Conservation (phyloP, 1,140 invertebrate species). For the Lasioglossum baleicum region DNA sequence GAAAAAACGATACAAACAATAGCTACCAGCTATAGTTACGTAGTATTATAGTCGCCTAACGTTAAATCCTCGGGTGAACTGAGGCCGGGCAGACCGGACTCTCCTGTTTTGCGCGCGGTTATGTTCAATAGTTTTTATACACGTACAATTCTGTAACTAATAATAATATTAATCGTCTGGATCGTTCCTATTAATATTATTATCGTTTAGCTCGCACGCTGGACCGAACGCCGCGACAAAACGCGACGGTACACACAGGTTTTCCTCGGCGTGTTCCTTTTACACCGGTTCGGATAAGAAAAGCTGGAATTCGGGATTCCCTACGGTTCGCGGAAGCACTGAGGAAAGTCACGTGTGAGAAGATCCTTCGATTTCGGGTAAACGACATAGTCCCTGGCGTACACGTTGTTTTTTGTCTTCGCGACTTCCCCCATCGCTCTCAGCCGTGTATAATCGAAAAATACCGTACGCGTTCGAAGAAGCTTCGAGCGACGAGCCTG, state of each 20-base stretch:
- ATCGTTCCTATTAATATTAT: conserved; percentile 59
- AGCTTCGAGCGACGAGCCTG: neutral
- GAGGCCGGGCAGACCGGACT: conserved; percentile 57
- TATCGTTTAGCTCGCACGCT: conserved; percentile 55
- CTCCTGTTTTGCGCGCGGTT: conserved; percentile 51
- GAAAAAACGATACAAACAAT: conserved; percentile 72
- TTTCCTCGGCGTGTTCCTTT: neutral
- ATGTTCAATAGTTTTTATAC: conserved; percentile 54
- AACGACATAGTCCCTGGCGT: no score
- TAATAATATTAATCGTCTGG: conserved; percentile 60
- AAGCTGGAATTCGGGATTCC: conserved; percentile 5
- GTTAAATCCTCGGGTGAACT: conserved; percentile 48
- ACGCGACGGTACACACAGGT: neutral
- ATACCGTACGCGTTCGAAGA: neutral
- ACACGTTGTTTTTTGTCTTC: neutral
- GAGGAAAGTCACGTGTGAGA: neutral
- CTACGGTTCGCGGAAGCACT: neutral
- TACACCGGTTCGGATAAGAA: conserved; percentile 12
- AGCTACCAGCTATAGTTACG: conserved; percentile 51
- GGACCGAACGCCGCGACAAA: conserved; percentile 45
- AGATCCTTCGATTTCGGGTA: no score
- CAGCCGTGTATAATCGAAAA: neutral
- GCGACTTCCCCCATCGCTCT: neutral
- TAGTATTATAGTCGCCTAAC: conserved; percentile 40
- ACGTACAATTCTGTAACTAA: conserved; percentile 50